Evolutionary conservation across 2,113 vertebrate genomes (phyloP), one percentile per base, ranked within the genome.

Genomic region (Telmatochromis brachygnathus): DNA sequence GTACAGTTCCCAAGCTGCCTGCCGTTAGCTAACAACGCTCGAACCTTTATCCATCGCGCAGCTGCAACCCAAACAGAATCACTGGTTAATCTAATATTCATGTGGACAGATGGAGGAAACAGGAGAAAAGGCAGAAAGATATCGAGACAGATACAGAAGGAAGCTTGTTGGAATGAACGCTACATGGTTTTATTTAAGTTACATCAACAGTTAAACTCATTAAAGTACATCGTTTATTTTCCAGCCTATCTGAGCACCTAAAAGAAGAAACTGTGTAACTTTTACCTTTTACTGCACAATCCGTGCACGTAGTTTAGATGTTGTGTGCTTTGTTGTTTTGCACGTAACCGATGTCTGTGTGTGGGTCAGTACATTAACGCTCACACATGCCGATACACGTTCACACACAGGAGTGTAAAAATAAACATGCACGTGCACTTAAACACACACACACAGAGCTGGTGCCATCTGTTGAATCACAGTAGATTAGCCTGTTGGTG

Each of bases 391-490:
- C 68, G 8, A 55, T 4, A 37, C 9, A 51, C 4, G 3, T 15
- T 21, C 13, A 68, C 3, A 19, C 28, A 47, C 17, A 21, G 3
- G 13, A 8, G 7, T 82, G 82, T 28, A 79, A 51, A 68, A 28
- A 68, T 28, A 84, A 26, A 77, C 60, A 82, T 47, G n/a, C 26
- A 45, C 13, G 14, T 28, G 23, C 75, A 81, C 47, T 37, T 12
- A 60, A 21, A 73, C 35, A 45, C 21, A 33, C 33, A 56, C 47
- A 30, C 23, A 37, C 35, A 68, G 30, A 37, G 47, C 88, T 62
- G 77, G 54, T 70, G 28, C 91, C 90, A 91, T 94, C 90, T 93
- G 90, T 87, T 85, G 93, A 88, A 87, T 84, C 56, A 19, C 87
- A 70, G 87, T 54, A 84, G 86, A 92, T 93, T 37, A 82, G 84